Evolutionary conservation across 1,140 invertebrate genomes (phyloP).

Genomic region (Tribolium madens): DNA sequence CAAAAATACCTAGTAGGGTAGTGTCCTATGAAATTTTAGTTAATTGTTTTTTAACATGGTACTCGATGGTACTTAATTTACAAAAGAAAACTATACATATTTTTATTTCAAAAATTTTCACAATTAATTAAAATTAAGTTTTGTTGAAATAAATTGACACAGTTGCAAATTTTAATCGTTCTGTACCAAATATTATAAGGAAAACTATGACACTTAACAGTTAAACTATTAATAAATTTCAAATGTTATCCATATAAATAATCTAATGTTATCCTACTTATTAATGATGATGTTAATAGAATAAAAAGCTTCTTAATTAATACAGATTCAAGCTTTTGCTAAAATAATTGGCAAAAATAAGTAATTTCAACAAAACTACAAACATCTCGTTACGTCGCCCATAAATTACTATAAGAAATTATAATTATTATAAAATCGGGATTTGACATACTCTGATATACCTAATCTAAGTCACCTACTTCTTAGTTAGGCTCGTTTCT

Average conservation of each 20-base stretch:
- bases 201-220: not conserved
- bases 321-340: not conserved
- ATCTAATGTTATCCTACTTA: not conserved
- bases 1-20: too few relatives aligned
- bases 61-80: too few relatives aligned
- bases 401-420: not conserved
- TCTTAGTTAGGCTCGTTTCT: not conserved
- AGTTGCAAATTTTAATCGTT: not conserved
- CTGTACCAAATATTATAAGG: not conserved
- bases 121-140: not conserved
- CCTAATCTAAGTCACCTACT: constrained; percentile 5
- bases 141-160: not conserved
- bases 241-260: not conserved
- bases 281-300: not conserved
- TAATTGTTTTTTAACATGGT: too few relatives aligned
- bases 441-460: not conserved
- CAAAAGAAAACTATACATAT: too few relatives aligned
- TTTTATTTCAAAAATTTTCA: too few relatives aligned
- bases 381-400: not conserved
- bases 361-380: not conserved
- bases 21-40: too few relatives aligned
- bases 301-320: not conserved
- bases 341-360: not conserved
- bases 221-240: not conserved
- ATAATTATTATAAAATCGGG: not conserved